A percentile compares a stretch with the other conserved stretches of the same genome.
Conservation (phyloP, 2,113 vertebrate genomes). For the Typhlomys cinereus region DNA sequence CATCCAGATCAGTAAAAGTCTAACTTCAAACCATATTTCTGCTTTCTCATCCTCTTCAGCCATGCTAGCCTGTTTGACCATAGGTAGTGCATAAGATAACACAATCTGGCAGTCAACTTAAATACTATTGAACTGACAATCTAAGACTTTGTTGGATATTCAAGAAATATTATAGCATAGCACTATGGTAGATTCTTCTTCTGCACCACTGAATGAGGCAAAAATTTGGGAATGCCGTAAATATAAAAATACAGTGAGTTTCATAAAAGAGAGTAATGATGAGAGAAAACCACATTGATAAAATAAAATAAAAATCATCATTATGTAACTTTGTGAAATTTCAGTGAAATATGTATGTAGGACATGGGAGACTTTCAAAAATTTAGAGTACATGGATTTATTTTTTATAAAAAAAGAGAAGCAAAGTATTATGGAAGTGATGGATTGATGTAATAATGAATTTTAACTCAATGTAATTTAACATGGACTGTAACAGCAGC, state of each 20-base stretch:
- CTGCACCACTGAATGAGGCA: neutral
- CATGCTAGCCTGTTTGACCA: neutral
- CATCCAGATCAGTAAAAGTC: neutral
- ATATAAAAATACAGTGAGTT: neutral
- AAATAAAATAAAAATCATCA: neutral
- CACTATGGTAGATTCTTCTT: neutral
- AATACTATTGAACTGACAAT: neutral
- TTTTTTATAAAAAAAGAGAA: neutral
- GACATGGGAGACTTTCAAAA: neutral
- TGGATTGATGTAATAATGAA: neutral
- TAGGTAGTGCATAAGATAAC: neutral
- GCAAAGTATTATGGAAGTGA: neutral
- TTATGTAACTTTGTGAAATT: slow-evolving; percentile 15
- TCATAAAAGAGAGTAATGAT: neutral
- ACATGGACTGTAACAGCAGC: neutral
- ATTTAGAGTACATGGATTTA: neutral
- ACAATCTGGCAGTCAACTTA: neutral
- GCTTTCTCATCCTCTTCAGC: neutral
- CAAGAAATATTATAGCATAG: neutral
- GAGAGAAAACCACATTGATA: neutral
- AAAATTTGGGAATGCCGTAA: neutral
- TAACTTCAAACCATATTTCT: neutral
- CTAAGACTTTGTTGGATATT: neutral
- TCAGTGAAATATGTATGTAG: neutral
- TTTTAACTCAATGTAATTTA: neutral